Conservation (phyloP, 2,888 invertebrate genomes). For the Leucozona laternaria region DNA sequence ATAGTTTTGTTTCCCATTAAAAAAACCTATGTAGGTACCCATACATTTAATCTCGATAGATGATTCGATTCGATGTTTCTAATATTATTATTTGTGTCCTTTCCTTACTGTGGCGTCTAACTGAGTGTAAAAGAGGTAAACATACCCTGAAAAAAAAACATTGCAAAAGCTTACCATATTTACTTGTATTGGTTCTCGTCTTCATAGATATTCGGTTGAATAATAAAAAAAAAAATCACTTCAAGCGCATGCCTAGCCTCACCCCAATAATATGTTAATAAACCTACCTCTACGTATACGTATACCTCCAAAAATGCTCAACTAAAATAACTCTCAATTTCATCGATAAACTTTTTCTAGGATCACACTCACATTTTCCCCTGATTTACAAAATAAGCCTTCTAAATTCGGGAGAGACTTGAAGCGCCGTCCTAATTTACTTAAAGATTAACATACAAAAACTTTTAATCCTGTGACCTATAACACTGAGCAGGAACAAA, state of each 20-base stretch:
- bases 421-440: slow-evolving; percentile 73
- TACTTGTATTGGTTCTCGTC: slow-evolving; percentile 50
- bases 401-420: slow-evolving; percentile 65
- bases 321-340: slow-evolving; percentile 74
- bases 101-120: slow-evolving; percentile 52
- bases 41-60: slow-evolving; percentile 42
- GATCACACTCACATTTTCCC: slow-evolving; percentile 60
- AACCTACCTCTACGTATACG: neutral
- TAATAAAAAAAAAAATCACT: neutral
- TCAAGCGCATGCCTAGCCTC: slow-evolving; percentile 55
- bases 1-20: slow-evolving; percentile 38
- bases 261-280: slow-evolving; percentile 23
- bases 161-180: slow-evolving; percentile 54
- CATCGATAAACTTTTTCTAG: slow-evolving; percentile 70
- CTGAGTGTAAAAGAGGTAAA: slow-evolving; percentile 61
- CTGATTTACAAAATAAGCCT: slow-evolving; percentile 44
- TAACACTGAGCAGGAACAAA: slow-evolving; percentile 72
- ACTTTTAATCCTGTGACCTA: slow-evolving; percentile 75
- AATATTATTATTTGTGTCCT: slow-evolving; percentile 55
- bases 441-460: slow-evolving; percentile 68
- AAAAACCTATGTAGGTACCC: slow-evolving; percentile 6
- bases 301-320: slow-evolving; percentile 28
- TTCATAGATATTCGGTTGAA: slow-evolving; percentile 19
- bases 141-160: slow-evolving; percentile 35
- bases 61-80: slow-evolving; percentile 42